Percentiles rank a stretch among this genome's conserved stretches.
Evolutionary conservation across 2,888 invertebrate genomes (phyloP).

Genomic region (Mystacides longicornis): DNA sequence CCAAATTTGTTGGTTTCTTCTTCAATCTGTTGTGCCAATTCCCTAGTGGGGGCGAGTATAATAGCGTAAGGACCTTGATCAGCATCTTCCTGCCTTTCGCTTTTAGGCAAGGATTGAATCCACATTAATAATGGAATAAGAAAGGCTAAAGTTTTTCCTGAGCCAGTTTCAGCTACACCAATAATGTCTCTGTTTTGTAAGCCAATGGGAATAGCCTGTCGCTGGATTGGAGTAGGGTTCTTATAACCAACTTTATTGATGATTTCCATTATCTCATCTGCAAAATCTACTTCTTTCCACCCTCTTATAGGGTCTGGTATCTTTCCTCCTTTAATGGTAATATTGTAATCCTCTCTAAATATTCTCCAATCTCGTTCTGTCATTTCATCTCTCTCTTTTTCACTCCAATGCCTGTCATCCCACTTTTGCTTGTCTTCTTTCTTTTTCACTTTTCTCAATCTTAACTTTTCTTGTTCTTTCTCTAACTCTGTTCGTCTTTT

Average conservation of each 20-base stretch:
- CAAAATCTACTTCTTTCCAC: slow-evolving; percentile 92
- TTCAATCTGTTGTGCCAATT: slow-evolving; percentile 98
- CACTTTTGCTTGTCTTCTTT: slow-evolving; percentile 98
- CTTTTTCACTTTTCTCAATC: slow-evolving; percentile 85
- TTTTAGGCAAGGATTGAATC: slow-evolving; percentile 97
- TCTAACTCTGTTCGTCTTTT: slow-evolving; percentile 92
- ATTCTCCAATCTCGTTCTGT: slow-evolving; percentile 99
- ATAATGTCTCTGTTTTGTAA: slow-evolving; percentile 92
- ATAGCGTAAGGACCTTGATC: slow-evolving; percentile 98
- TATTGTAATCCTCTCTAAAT: slow-evolving; percentile 98
- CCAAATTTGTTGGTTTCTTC: slow-evolving; percentile 99
- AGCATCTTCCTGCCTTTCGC: slow-evolving; percentile 81
- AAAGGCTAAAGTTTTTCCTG: slow-evolving; percentile 98
- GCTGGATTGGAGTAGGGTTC: slow-evolving; percentile 98
- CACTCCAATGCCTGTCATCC: slow-evolving; percentile 99
- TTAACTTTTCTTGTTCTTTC: slow-evolving; percentile 90
- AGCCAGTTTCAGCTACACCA: slow-evolving; percentile 98
- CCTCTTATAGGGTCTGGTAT: slow-evolving; percentile 93
- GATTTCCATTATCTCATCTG: slow-evolving; percentile 84
- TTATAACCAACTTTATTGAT: slow-evolving; percentile 93
- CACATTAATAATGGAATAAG: slow-evolving; percentile 93
- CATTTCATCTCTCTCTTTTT: slow-evolving; percentile 92
- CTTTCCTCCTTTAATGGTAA: slow-evolving; percentile 93
- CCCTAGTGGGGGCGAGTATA: slow-evolving; percentile 98
- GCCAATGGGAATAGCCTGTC: slow-evolving; percentile 99